Evolutionary conservation across 2,113 vertebrate species (phyloP).

Genomic region (Ictalurus punctatus): DNA sequence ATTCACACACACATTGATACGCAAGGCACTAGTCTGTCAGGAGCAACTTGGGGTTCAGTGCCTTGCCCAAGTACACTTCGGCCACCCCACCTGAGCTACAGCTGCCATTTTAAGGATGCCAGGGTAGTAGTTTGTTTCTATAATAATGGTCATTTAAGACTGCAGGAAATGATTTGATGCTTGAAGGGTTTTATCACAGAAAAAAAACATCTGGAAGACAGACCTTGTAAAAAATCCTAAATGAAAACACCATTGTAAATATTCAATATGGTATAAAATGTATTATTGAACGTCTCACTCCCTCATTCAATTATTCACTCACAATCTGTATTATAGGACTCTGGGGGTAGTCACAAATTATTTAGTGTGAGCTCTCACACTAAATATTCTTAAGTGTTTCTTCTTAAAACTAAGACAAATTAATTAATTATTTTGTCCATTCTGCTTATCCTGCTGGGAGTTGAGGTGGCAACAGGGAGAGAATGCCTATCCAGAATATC

Average conservation of each 20-base stretch:
- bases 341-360: background rate
- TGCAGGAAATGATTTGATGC: slow-evolving; percentile 15
- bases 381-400: background rate
- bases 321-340: background rate
- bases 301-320: background rate
- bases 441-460: background rate
- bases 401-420: background rate
- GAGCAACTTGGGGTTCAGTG: too few relatives aligned
- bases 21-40: too few relatives aligned
- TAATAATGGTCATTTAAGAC: slow-evolving; percentile 6
- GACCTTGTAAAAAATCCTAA: background rate
- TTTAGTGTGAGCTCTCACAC: background rate
- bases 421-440: background rate
- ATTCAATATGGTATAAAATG: slow-evolving; percentile 10
- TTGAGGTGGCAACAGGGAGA: background rate
- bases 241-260: background rate
- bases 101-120: background rate
- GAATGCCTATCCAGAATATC: background rate
- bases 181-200: slow-evolving; percentile 1
- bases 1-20: too few relatives aligned
- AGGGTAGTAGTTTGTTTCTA: slow-evolving; percentile 11
- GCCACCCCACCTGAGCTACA: too few relatives aligned
- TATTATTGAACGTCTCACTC: background rate
- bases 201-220: background rate
- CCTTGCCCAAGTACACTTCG: too few relatives aligned